These are phyloP conservation scores for Melitaea cinxia DNA, from an alignment of 1,140 invertebrate species.

Conservation along the genomic window DNA sequence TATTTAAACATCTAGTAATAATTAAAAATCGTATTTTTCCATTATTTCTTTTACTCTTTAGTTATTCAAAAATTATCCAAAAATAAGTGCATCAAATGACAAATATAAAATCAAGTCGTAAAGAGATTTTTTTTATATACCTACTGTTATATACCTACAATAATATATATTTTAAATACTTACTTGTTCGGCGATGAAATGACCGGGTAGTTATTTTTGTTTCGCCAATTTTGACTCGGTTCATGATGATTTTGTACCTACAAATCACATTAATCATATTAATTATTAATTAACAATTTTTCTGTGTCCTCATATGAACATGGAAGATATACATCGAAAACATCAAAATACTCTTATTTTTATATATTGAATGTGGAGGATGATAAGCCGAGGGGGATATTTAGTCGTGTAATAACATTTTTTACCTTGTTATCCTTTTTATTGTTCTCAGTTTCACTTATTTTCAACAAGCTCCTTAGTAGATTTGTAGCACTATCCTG, in stretches of 20 bases:
- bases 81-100: no score
- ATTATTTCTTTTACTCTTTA: no score
- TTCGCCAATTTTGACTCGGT: conserved; percentile 43
- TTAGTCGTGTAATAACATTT: no score
- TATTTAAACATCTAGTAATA: not conserved
- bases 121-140: no score
- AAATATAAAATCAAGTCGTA: no score
- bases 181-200: conserved; percentile 32
- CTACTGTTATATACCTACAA: not conserved
- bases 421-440: conserved; percentile 52
- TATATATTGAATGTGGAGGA: no score
- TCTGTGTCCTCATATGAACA: no score
- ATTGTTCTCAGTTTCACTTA: conserved; percentile 59
- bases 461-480: conserved; percentile 63
- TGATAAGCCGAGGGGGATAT: no score
- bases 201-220: conserved; percentile 35
- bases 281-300: not conserved
- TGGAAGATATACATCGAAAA: no score
- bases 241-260: conserved; percentile 20
- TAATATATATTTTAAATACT: conserved; percentile 13
- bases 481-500: conserved; percentile 63
- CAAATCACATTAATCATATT: conserved; percentile 6
- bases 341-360: no score
- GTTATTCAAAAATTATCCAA: no score
- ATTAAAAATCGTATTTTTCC: not conserved